Evolutionary conservation across 2,888 invertebrate genomes (phyloP), one percentile per base, ranked within the genome.

Genomic region (Rotaria magnacalcarata): DNA sequence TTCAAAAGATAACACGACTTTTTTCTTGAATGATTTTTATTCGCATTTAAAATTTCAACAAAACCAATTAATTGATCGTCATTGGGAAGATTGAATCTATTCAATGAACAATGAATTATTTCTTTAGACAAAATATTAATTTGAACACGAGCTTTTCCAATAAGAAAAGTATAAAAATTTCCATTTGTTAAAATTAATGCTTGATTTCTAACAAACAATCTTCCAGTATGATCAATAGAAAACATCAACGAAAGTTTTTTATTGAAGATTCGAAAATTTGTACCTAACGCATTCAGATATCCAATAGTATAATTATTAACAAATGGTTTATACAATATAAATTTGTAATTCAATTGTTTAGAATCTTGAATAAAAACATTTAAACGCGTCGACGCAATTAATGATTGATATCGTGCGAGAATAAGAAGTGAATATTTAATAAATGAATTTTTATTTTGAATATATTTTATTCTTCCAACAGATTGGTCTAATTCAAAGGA

Each of bases 281-380:
- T n/a, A 67, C 19, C 2, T 14, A 41, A 19, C 19, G 34, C 34
- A 80, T 80, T 80, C n/a, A 80, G 2, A 80, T 80, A 80, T 19
- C 80, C 80, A 47, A 80, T 47, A 6, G 80, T 80, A 24, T n/a
- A 47, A 47, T 80, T 80, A 47, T 80, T 80, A 24, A 80, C 24
- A 43, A 80, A 80, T 80, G 47, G 47, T 47, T 80, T 43, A 80
- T 10, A 80, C 47, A 80, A 24, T 80, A 24, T 8, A n/a, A 47
- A 47, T 47, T 80, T 47, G 8, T 47, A 80, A 47, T 11, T 11
- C 16, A 47, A n/a, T 24, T 43, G 8, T 80, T 10, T 43, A 24
- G 7, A 8, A 47, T 43, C 2, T 47, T 47, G 1, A n/a, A 80
- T 47, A 10, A 24, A 24, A 5, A 80, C 10, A 47, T 6, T 80